phyloP scores from a whole-genome alignment of 2,797 vertebrate species.

The Chaunax sp. region DNA sequence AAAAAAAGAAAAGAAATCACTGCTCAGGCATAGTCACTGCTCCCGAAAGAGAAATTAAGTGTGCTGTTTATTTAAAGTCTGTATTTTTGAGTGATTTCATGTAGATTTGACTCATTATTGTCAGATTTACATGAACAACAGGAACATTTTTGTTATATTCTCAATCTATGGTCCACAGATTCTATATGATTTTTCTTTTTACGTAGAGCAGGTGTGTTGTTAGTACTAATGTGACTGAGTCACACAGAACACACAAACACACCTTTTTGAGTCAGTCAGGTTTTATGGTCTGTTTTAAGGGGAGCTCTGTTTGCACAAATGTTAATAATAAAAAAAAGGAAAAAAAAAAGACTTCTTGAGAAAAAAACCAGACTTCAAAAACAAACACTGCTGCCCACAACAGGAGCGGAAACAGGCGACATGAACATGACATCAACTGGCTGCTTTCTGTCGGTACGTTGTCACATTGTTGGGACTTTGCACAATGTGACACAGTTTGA shows the following conservation, averaged over 20 bases:
- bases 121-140: no score
- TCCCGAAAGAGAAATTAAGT: not conserved
- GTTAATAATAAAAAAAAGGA: not conserved
- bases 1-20: no score
- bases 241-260: constrained; percentile 58
- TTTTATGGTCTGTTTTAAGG: constrained; percentile 1
- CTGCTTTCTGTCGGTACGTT: not conserved
- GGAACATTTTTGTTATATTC: no score
- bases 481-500: constrained; percentile 24
- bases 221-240: constrained; percentile 36
- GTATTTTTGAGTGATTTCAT: not conserved
- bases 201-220: constrained; percentile 22
- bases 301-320: constrained; percentile 4
- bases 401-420: not conserved
- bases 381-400: not conserved
- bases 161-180: not conserved
- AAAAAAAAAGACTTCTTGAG: not conserved
- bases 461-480: not conserved
- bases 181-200: not conserved
- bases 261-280: constrained; percentile 37
- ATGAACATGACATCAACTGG: not conserved
- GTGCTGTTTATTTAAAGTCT: no score
- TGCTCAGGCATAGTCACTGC: not conserved
- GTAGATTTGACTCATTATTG: no score
- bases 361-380: not conserved